Evolutionary conservation across 2,888 invertebrate species (phyloP).

Genomic region (Petrophora chlorosata): DNA sequence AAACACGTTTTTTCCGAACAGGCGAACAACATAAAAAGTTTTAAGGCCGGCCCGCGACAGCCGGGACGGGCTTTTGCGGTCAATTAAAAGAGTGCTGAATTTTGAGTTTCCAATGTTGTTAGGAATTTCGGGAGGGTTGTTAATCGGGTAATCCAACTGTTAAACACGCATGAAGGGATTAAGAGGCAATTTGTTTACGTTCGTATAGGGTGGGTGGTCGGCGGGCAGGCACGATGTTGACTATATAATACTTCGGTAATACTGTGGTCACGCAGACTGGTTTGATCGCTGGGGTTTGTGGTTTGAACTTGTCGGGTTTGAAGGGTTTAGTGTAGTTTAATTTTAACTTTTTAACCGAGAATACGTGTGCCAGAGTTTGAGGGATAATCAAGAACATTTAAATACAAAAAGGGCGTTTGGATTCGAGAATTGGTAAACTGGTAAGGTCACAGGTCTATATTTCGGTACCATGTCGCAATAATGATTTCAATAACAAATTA

Average conservation of each 20-base stretch:
- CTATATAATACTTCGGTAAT: constrained; percentile 38
- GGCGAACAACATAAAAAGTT: constrained; percentile 46
- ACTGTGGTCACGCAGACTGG: constrained; percentile 28
- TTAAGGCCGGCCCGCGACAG: constrained; percentile 42
- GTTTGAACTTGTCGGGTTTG: constrained; percentile 21
- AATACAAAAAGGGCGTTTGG: not conserved
- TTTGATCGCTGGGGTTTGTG: constrained; percentile 14
- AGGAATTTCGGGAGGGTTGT: constrained; percentile 46
- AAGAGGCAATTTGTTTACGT: constrained; percentile 57
- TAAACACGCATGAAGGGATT: constrained; percentile 65
- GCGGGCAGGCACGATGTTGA: constrained; percentile 30
- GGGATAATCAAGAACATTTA: not conserved
- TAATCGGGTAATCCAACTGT: constrained; percentile 65
- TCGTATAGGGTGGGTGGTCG: constrained; percentile 16
- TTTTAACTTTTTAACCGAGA: constrained; percentile 13
- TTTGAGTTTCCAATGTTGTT: constrained; percentile 47
- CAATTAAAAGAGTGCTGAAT: constrained; percentile 57
- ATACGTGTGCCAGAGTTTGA: constrained; percentile 5
- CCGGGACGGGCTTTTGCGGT: constrained; percentile 47
- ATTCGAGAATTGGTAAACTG: not conserved
- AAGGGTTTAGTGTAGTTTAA: constrained; percentile 18
- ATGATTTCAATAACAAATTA: no score
- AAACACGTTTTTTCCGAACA: constrained; percentile 36
- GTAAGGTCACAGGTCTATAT: no score
- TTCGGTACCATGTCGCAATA: no score